These are phyloP conservation scores for Polymixis lichenea DNA, from an alignment of 2,888 invertebrate species.

Conservation along the genomic window DNA sequence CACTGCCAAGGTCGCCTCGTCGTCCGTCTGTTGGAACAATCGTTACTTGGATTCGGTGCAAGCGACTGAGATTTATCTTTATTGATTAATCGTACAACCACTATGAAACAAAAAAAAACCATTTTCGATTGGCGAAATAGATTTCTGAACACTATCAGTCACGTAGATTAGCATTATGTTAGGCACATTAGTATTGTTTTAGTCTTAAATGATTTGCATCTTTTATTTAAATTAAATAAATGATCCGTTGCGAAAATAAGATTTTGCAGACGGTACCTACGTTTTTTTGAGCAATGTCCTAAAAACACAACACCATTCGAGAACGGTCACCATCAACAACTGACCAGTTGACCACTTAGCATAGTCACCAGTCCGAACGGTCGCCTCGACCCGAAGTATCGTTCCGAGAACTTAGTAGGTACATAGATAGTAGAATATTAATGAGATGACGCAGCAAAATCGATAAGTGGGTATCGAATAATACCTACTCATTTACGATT, in stretches of 20 bases:
- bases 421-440: conserved; percentile 57
- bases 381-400: conserved; percentile 25
- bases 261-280: neutral
- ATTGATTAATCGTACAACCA: conserved; percentile 41
- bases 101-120: conserved; percentile 19
- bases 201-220: neutral
- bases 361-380: conserved; percentile 4
- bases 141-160: conserved; percentile 19
- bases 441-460: conserved; percentile 59
- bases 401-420: conserved; percentile 45
- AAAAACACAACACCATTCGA: conserved; percentile 2
- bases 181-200: neutral
- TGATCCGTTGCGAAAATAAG: neutral
- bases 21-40: conserved; percentile 76
- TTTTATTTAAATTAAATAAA: neutral
- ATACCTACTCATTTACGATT: conserved; percentile 63
- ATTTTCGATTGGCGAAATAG: conserved; percentile 10
- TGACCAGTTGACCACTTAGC: conserved; percentile 3
- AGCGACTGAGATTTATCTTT: conserved; percentile 63
- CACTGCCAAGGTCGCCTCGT: conserved; percentile 85
- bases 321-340: conserved; percentile 14
- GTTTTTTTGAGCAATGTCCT: neutral
- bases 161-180: neutral
- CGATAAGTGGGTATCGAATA: conserved; percentile 51
- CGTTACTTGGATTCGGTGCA: conserved; percentile 74